phyloP scores from a whole-genome alignment of 2,888 invertebrate species.

The Cerastis rubricosa region DNA sequence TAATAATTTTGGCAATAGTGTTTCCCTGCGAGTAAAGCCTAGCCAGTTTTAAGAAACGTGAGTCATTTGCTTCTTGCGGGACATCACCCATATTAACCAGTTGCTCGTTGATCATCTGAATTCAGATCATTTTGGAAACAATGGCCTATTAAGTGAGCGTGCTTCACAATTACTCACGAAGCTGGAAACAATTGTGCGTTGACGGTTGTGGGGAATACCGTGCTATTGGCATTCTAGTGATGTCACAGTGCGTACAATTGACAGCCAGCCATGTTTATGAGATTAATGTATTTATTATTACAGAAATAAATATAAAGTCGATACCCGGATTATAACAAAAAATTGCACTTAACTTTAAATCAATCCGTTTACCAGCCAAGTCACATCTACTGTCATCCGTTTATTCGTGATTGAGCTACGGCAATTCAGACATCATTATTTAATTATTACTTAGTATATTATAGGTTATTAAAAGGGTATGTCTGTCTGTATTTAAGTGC shows the following conservation, averaged over 20 bases:
- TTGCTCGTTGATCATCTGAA: conserved; percentile 20
- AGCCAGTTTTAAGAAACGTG: conserved; percentile 33
- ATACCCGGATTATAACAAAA: neutral
- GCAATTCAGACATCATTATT: neutral
- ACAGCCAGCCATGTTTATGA: conserved; percentile 49
- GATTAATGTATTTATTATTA: conserved; percentile 33
- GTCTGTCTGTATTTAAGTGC: neutral
- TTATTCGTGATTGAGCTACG: neutral
- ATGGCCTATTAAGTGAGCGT: conserved; percentile 36
- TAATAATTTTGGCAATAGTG: conserved; percentile 28
- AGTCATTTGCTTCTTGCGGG: conserved; percentile 25
- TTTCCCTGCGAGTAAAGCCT: conserved; percentile 14
- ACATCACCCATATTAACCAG: conserved; percentile 33
- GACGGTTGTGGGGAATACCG: conserved; percentile 80
- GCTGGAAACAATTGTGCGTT: conserved; percentile 61
- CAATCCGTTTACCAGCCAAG: no score
- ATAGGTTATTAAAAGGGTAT: neutral
- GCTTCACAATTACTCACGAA: conserved; percentile 64
- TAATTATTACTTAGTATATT: neutral
- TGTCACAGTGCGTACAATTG: conserved; percentile 65
- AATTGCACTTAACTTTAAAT: no score
- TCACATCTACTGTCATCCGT: neutral
- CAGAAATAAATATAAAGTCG: conserved; percentile 15
- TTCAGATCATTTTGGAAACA: conserved; percentile 58
- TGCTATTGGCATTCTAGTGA: conserved; percentile 80